Base-by-base conservation (phyloP, 37 sponge, comb jelly and placozoan species). In the Ephydatia muelleri region DNA sequence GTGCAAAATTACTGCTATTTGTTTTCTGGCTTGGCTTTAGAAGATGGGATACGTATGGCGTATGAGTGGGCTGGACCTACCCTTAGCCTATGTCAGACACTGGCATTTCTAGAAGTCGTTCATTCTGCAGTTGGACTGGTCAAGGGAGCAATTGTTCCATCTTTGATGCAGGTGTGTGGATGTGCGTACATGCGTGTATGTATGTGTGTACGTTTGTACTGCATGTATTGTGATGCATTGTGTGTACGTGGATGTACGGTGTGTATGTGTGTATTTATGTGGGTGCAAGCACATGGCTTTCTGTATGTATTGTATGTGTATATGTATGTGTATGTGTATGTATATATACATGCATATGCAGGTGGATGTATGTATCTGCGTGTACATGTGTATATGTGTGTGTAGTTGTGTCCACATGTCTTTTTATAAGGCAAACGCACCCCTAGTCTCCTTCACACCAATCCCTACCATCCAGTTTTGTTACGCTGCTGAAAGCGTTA, bases 61-160 rank as follows among this genome's bases (percentile, higher is more conserved):
- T 94, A 94, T 79, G 88, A 87, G 33, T 70, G 32, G 67, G 86
- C 84, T 29, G 69, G 75, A 30, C 49, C 85, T 8, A 80, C 76
- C 80, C 39, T 94, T 73, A 88, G 76, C 49, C 73, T 89, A 23
- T 84, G 83, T 69, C 90, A 91, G 22, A 11, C 76, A 21, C 71
- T 91, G 75, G 75, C 86, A 65, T 40, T 91, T 31, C 75, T 94
- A 71, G 95, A 94, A 73, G 84, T 91, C 39, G 65, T 91, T 29
- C 93, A 94, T 65, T 35, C 87, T 39, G 70, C 47, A 2, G 21
- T 87, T 19, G 93, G 93, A 26, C 75, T 94, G 1, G 95, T 94
- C 48, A 94, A 86, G 65, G 75, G 87, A 29, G 78, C 69, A 38
- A 48, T 91, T 21, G 13, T 89, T 4, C 32, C 95, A 33, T 69